Conservation (phyloP, 2,888 invertebrate species). For the Bellardia bayeri region DNA sequence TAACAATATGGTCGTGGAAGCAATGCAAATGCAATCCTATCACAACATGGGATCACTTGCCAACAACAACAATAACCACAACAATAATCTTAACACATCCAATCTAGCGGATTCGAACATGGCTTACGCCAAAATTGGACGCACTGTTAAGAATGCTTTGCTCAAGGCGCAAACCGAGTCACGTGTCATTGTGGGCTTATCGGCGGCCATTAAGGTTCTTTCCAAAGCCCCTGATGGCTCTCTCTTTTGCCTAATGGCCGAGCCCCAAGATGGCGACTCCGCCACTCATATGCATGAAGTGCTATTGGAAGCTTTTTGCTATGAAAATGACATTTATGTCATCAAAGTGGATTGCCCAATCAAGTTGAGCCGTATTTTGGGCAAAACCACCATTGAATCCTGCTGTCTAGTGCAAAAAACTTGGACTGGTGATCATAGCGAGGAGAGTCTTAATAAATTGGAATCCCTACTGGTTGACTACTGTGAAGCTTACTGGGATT, state of each 20-base stretch:
- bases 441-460: constrained; percentile 86
- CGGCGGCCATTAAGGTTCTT: constrained; percentile 82
- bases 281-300: constrained; percentile 92
- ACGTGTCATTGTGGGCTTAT: constrained; percentile 83
- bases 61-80: constrained; percentile 70
- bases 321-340: constrained; percentile 91
- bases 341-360: constrained; percentile 87
- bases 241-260: constrained; percentile 89
- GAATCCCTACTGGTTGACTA: constrained; percentile 88
- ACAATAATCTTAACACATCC: constrained; percentile 34
- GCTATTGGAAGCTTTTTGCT: constrained; percentile 90
- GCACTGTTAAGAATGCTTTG: constrained; percentile 82
- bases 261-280: constrained; percentile 88
- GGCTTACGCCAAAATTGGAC: constrained; percentile 81
- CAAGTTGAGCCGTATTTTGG: constrained; percentile 85
- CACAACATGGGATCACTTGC: constrained; percentile 68
- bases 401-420: constrained; percentile 84
- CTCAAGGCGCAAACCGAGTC: constrained; percentile 82
- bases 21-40: constrained; percentile 76
- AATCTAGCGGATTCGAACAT: constrained; percentile 67
- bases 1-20: constrained; percentile 81
- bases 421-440: constrained; percentile 82
- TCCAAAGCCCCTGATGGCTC: constrained; percentile 86
- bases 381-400: constrained; percentile 85
- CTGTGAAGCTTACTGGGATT: constrained; percentile 88